phyloP scores from a whole-genome alignment of 2,888 invertebrate genomes.

The Drosophila neonasuta region DNA sequence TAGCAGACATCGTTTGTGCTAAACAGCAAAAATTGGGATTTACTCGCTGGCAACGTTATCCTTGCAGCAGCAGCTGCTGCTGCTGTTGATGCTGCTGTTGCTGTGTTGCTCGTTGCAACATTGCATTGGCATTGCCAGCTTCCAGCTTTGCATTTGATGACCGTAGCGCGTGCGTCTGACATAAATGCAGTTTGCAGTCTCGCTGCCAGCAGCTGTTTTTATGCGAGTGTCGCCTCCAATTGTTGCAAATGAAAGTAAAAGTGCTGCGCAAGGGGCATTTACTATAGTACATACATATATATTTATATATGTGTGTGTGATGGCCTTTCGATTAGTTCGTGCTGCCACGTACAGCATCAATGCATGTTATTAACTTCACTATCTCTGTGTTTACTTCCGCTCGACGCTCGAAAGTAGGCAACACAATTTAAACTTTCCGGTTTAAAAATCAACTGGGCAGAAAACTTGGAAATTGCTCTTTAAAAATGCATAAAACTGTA shows the following conservation, averaged over 20 bases:
- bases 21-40: constrained; percentile 37
- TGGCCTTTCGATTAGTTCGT: constrained; percentile 16
- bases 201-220: constrained; percentile 39
- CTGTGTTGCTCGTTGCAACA: constrained; percentile 1
- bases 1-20: constrained; percentile 37
- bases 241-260: constrained; percentile 47
- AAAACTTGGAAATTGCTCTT: background rate
- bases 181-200: constrained; percentile 24
- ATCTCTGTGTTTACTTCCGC: constrained; percentile 4
- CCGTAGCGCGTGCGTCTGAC: constrained; percentile 62
- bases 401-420: constrained; percentile 55
- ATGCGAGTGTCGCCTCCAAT: constrained; percentile 26
- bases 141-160: constrained; percentile 47
- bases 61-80: constrained; percentile 29
- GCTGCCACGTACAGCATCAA: constrained; percentile 28
- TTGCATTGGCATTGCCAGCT: constrained; percentile 28
- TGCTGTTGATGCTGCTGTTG: constrained; percentile 2
- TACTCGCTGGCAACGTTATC: constrained; percentile 30
- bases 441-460: background rate
- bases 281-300: too few relatives aligned
- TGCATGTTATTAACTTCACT: constrained; percentile 30
- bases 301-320: background rate
- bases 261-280: constrained; percentile 1
- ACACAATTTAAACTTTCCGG: constrained; percentile 36
- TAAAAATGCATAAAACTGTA: background rate